Percentiles rank a stretch among this genome's conserved stretches.
These are phyloP conservation scores for Rhabdomys pumilio DNA, from an alignment of 2,797 vertebrate genomes.

Conservation along the genomic window DNA sequence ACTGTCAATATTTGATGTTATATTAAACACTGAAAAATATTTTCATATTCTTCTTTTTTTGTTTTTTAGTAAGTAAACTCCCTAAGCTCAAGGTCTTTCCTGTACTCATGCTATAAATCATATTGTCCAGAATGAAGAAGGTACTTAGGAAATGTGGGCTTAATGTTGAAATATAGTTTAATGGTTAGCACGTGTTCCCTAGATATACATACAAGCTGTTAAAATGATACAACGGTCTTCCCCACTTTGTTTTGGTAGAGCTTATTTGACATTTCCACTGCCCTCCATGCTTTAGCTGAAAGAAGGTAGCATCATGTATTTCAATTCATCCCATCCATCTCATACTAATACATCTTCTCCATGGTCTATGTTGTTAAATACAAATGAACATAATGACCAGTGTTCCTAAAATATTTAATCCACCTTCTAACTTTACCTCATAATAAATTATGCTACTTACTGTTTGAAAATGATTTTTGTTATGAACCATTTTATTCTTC, in stretches of 20 bases:
- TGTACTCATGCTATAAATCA: not conserved
- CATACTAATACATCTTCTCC: not conserved
- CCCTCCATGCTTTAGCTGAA: not conserved
- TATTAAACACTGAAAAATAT: not conserved
- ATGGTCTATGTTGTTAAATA: not conserved
- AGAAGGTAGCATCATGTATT: not conserved
- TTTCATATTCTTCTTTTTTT: not conserved
- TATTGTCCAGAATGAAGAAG: not conserved
- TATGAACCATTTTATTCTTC: conserved; percentile 22
- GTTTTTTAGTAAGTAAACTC: not conserved
- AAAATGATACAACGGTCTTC: not conserved
- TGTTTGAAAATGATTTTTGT: conserved; percentile 66
- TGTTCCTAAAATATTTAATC: not conserved
- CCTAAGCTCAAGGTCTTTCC: not conserved
- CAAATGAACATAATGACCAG: conserved; percentile 11
- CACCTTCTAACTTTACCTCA: not conserved
- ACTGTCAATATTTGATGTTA: not conserved
- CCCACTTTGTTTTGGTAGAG: not conserved
- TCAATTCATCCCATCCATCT: not conserved
- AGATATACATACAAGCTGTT: conserved; percentile 4
- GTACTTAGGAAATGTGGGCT: not conserved
- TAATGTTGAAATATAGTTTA: not conserved
- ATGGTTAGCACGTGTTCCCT: not conserved
- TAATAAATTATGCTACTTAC: conserved; percentile 37
- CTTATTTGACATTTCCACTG: not conserved